phyloP scores from a whole-genome alignment of 2,888 invertebrate species.

The Calliphora vomitoria region DNA sequence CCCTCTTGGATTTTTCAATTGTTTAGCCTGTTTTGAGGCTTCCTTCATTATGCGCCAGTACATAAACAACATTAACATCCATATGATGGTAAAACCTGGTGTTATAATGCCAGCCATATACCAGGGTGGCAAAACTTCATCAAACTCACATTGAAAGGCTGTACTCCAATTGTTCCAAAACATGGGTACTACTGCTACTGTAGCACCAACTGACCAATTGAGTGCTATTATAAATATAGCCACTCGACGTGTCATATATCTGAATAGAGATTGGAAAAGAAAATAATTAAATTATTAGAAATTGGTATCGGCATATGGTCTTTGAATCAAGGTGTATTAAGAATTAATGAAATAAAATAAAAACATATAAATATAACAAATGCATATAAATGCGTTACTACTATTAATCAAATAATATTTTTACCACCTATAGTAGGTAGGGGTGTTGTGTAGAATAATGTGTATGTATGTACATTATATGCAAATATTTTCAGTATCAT shows the following conservation, averaged over 20 bases:
- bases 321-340: too few relatives aligned
- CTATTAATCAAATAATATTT: too few relatives aligned
- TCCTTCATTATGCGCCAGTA: constrained; percentile 92
- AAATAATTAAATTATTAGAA: neutral
- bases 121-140: constrained; percentile 86
- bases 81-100: constrained; percentile 90
- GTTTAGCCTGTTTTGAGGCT: constrained; percentile 89
- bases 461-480: neutral
- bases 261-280: constrained; percentile 54
- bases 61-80: constrained; percentile 90
- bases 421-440: too few relatives aligned
- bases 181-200: constrained; percentile 89
- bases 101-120: constrained; percentile 86
- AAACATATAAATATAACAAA: too few relatives aligned
- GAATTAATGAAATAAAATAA: too few relatives aligned
- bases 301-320: neutral
- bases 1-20: constrained; percentile 87
- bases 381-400: too few relatives aligned
- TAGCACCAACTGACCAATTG: constrained; percentile 89
- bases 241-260: constrained; percentile 89
- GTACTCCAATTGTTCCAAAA: constrained; percentile 92
- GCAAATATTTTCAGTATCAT: neutral
- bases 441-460: too few relatives aligned
- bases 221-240: constrained; percentile 87
- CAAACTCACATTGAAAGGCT: constrained; percentile 88